Evolutionary conservation across 37 sponge, comb jelly and placozoan species (phyloP), one percentile per base, ranked within the genome.

Genomic region (Crambe crambe): DNA sequence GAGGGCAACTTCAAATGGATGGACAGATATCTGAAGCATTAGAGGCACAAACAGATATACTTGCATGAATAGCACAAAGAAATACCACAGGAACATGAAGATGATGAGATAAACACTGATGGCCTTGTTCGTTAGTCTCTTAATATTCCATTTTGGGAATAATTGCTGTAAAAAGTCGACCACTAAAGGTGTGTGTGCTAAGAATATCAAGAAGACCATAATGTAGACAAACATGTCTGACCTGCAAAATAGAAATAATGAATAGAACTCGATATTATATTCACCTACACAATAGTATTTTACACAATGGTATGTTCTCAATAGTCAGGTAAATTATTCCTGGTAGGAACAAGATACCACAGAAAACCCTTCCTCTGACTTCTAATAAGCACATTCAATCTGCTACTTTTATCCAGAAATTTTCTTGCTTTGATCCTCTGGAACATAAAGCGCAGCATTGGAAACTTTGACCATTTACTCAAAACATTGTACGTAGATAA

Each of bases 111-210:
- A 60, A 17, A 41, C 35, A 44, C 44, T 80, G 23, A 41, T 58
- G 36, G 58, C 6, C 27, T 44, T 37, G 68, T 43, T 59, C 3
- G 87, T 80, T 9, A 79, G 37, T 37, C 87, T 72, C 47, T 29
- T 73, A 23, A 86, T 68, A 22, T 56, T 86, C 75, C 87, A 80
- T 9, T 65, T 26, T 21, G 87, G 87, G 12, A 74, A 68, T 29
- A 86, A 29, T 6, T 42, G 59, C 0, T 80, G 74, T n/a, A 86
- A 42, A 27, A 73, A 56, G 61, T 86, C 87, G 75, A 86, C 87
- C 1, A 85, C 40, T 26, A 85, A 10, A 2, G 86, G 86, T 20
- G 79, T 76, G n/a, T 85, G 86, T 5, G 57, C 43, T 38, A 85
- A 56, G 23, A 61, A 72, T 15, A 78, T 72, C 27, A 70, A 61